A percentile compares a stretch with the other conserved stretches of the same genome.
Conservation (phyloP, 1,140 invertebrate species). For the Geopemphigus sp. region DNA sequence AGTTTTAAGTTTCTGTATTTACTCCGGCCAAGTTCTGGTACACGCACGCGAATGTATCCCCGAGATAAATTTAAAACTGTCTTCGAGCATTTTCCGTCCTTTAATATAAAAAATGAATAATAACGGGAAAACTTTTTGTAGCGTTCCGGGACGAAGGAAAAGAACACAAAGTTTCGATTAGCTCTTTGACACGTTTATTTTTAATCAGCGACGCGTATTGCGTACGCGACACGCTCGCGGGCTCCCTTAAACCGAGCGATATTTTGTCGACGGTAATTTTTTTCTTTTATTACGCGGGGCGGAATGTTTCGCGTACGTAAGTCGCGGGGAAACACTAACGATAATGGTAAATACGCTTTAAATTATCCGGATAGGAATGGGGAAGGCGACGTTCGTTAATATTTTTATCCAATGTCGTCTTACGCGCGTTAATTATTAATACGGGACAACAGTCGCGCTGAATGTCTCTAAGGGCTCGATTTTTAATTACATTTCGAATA, state of each 20-base stretch:
- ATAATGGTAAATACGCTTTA: no score
- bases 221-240: no score
- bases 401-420: not conserved
- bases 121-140: constrained; percentile 5
- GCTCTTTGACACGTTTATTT: not conserved
- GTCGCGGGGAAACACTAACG: no score
- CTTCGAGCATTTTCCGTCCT: not conserved
- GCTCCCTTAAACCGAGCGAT: no score
- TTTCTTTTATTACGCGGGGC: no score
- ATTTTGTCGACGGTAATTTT: no score
- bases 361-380: no score
- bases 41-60: not conserved
- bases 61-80: not conserved
- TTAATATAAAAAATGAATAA: not conserved
- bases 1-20: constrained; percentile 21
- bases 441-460: not conserved
- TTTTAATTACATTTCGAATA: no score
- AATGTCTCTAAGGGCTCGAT: not conserved
- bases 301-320: no score
- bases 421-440: not conserved
- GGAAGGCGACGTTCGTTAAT: not conserved
- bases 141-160: not conserved
- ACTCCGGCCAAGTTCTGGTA: constrained; percentile 51
- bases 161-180: not conserved
- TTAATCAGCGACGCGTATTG: not conserved